phyloP scores from a whole-genome alignment of 1,140 invertebrate genomes.

The Scylla paramamosain region DNA sequence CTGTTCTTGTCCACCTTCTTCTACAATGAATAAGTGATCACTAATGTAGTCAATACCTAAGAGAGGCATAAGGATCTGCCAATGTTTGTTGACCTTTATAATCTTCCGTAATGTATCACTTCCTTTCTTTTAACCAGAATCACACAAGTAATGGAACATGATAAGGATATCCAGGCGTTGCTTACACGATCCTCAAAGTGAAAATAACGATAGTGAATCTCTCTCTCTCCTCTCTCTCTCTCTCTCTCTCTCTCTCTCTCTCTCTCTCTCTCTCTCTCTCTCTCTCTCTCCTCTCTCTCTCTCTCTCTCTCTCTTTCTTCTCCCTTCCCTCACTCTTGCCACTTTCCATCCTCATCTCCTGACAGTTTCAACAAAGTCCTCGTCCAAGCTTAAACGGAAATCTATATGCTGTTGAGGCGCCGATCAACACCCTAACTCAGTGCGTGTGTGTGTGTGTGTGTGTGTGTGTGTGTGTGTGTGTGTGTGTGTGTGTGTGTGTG shows the following conservation, averaged over 20 bases:
- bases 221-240: conserved; percentile 19
- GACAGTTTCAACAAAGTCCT: not conserved
- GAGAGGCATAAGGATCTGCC: too few species aligned
- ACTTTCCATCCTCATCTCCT: not conserved
- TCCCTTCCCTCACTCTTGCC: not conserved
- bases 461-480: not conserved
- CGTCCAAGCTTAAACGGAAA: not conserved
- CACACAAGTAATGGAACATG: too few species aligned
- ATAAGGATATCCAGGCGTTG: too few species aligned
- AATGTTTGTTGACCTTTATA: too few species aligned
- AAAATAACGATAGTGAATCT: not conserved
- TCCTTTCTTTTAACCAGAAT: too few species aligned
- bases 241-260: conserved; percentile 19
- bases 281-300: not conserved
- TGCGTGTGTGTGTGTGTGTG: not conserved
- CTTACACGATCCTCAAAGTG: too few species aligned
- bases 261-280: conserved; percentile 20
- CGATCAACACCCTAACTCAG: not conserved
- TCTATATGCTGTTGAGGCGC: not conserved
- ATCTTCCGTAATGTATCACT: too few species aligned
- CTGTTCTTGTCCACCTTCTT: too few species aligned
- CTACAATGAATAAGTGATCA: too few species aligned
- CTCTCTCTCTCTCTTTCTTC: not conserved
- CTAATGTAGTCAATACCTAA: too few species aligned
- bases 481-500: not conserved